Evolutionary conservation across 2,113 vertebrate genomes (phyloP), one percentile per base, ranked within the genome.

Genomic region (Ancistrus triradiatus): DNA sequence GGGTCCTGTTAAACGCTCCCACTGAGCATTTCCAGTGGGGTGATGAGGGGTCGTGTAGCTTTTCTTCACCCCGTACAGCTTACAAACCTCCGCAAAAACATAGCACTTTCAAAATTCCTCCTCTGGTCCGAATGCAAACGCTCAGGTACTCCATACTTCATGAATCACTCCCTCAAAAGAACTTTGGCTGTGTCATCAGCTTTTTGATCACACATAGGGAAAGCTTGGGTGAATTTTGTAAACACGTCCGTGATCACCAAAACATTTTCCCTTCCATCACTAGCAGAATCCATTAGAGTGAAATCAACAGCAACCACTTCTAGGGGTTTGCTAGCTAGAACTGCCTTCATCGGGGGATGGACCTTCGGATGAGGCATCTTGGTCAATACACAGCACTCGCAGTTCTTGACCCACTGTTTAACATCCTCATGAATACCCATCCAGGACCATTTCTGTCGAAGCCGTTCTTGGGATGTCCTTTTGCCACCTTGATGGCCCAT

Each of bases 401-500:
- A 52, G 3, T 17, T 43, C 24, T 64, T 64, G 7, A 64, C 50
- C 38, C 38, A 65, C 1, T 33, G 5, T 11, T 63, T 18, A 2
- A 53, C 49, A 22, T 44, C 37, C 7, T 63, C 22, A 5, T 43
- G 8, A 48, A 63, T 43, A 2, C 48, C 10, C 22, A 9, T 4
- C 46, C 59, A 42, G 28, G 22, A 63, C 3, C 49, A 63, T 2
- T 24, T 44, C 21, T 27, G 37, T 13, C 9, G 49, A 14, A 67
- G 31, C 19, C 40, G 7, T 3, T 6, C 8, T 1, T 35, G 7
- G 1, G n/a, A n/a, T n/a, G 56, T 68, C 1, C 3, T 2, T 4
- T 52, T 37, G 14, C 49, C 51, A 2, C 37, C 65, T 10, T 67
- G 46, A n/a, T 67, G 46, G 3, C 56, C 55, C 56, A 59, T 42